These are phyloP conservation scores for Nothocercus nigrocapillus DNA, from an alignment of 2,113 vertebrate species.

Conservation along the genomic window DNA sequence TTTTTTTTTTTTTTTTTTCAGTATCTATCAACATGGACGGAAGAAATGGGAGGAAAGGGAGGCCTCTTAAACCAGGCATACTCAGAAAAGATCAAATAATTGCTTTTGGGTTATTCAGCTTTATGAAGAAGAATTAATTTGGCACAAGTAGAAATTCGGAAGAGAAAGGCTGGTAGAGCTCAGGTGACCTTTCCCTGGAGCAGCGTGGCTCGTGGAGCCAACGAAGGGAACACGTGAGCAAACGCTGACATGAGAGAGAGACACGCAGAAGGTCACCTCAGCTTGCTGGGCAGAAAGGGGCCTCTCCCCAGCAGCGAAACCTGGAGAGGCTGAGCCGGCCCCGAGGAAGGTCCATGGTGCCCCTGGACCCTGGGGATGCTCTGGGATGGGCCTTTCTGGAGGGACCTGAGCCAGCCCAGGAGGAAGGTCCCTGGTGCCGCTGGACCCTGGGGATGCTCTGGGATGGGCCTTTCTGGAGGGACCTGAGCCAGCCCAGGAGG, in stretches of 20 bases:
- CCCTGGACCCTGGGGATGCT: fast-evolving
- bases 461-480: neutral
- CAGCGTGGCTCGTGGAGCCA: neutral
- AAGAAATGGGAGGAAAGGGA: neutral
- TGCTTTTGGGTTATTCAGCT: neutral
- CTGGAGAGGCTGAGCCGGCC: fast-evolving
- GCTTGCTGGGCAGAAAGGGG: neutral
- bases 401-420: neutral
- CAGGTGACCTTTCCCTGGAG: conserved; percentile 56
- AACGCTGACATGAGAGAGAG: neutral
- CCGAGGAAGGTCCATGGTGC: neutral
- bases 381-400: neutral
- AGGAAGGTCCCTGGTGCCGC: neutral
- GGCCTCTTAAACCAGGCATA: neutral
- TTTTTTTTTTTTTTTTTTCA: neutral
- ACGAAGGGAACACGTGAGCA: neutral
- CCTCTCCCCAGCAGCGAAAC: neutral
- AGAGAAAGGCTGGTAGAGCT: conserved; percentile 24
- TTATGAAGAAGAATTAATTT: conserved; percentile 29
- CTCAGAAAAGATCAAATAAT: neutral
- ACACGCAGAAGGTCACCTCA: neutral
- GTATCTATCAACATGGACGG: neutral
- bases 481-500: neutral
- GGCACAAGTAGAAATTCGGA: conserved; percentile 46
- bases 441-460: fast-evolving